Percentiles rank a stretch among this genome's conserved stretches.
phyloP scores from a whole-genome alignment of 2,888 invertebrate species.

The Tenthredo amoena region DNA sequence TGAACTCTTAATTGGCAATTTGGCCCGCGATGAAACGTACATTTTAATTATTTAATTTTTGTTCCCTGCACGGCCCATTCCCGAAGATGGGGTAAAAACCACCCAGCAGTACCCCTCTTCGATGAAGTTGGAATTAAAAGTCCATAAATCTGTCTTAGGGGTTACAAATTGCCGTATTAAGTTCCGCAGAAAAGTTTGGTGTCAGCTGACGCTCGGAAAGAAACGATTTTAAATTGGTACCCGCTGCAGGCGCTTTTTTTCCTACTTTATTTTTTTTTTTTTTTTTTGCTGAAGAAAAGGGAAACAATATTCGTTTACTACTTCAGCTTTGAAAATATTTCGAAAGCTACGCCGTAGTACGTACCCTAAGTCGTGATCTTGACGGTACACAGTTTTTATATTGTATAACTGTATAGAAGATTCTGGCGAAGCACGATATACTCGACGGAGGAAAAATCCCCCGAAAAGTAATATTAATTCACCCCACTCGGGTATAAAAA shows the following conservation, averaged over 20 bases:
- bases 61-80: background rate
- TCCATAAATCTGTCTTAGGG: constrained; percentile 49
- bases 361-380: background rate
- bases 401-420: background rate
- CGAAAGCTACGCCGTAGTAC: background rate
- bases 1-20: constrained; percentile 48
- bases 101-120: constrained; percentile 16
- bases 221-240: constrained; percentile 42
- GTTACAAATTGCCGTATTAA: constrained; percentile 52
- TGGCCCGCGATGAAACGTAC: constrained; percentile 20
- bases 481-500: background rate
- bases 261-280: background rate
- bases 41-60: constrained; percentile 47
- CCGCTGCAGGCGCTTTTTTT: background rate
- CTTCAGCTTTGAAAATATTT: background rate
- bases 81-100: background rate
- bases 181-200: constrained; percentile 19
- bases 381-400: background rate
- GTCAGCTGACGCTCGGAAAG: constrained; percentile 41
- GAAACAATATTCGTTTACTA: background rate
- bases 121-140: constrained; percentile 51
- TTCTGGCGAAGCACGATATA: background rate
- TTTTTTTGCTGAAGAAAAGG: background rate
- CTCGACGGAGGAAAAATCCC: background rate
- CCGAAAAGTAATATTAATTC: constrained; percentile 15